Percentiles rank a stretch among this genome's conserved stretches.
Evolutionary conservation across 2,113 vertebrate species (phyloP).

Genomic region (Meleagris gallopavo): DNA sequence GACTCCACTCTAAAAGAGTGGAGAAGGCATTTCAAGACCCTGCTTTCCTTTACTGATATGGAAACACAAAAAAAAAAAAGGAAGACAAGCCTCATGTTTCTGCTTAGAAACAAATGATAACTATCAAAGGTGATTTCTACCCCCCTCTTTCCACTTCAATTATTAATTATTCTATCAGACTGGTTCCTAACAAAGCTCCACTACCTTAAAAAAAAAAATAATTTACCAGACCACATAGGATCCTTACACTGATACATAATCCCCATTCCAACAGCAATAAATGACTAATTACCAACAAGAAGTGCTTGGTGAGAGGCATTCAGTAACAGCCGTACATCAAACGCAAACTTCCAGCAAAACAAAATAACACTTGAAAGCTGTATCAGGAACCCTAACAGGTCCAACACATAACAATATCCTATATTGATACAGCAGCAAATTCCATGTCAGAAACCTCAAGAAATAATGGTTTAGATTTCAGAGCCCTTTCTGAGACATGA

Average conservation of each 20-base stretch:
- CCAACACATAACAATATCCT: not conserved
- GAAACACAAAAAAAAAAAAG: not conserved
- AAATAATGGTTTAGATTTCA: not conserved
- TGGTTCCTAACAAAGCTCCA: not conserved
- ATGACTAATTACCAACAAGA: not conserved
- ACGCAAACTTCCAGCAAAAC: not conserved
- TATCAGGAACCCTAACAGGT: not conserved
- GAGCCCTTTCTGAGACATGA: not conserved
- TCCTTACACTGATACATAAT: not conserved
- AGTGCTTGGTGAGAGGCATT: not conserved
- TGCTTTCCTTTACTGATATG: not conserved
- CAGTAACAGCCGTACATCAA: not conserved
- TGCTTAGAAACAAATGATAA: not conserved
- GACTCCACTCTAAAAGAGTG: not conserved
- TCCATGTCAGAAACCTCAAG: not conserved
- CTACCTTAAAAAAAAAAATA: not conserved
- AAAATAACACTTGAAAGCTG: not conserved
- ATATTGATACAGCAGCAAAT: not conserved
- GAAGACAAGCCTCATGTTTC: not conserved
- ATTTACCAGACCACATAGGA: not conserved
- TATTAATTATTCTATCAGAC: not conserved
- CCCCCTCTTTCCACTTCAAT: not conserved
- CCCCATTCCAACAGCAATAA: not conserved
- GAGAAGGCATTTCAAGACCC: not conserved
- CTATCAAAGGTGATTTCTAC: not conserved